Conservation (phyloP, 2,113 vertebrate species). For the Pygoscelis adeliae region DNA sequence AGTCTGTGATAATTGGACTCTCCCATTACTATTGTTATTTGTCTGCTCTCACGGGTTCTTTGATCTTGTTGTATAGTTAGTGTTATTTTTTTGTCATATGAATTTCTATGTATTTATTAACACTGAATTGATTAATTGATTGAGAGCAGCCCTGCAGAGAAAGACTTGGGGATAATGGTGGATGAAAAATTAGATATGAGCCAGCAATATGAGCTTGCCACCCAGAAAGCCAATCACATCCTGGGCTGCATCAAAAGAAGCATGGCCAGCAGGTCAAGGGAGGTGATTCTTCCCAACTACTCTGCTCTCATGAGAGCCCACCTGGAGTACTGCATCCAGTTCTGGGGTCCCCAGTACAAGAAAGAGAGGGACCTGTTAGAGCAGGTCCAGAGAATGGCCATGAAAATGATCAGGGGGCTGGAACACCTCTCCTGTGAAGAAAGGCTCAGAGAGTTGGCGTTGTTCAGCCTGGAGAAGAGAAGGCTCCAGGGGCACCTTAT, state of each 20-base stretch:
- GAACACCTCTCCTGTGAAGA: background rate
- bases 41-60: background rate
- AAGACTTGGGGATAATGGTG: background rate
- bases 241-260: background rate
- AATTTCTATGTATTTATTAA: background rate
- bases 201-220: background rate
- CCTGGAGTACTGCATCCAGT: background rate
- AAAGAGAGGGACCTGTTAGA: background rate
- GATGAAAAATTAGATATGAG: background rate
- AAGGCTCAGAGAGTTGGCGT: background rate
- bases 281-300: background rate
- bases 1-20: background rate
- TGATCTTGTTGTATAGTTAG: background rate
- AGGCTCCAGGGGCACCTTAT: background rate
- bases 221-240: background rate
- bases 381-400: background rate
- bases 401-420: background rate
- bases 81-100: background rate
- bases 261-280: rapidly evolving
- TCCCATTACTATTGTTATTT: background rate
- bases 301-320: background rate
- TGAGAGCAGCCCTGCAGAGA: background rate
- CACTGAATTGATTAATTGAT: background rate
- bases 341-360: background rate
- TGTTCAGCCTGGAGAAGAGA: background rate